Evolutionary conservation across 2,888 invertebrate genomes (phyloP), one percentile per base, ranked within the genome.

Genomic region (Masnerella sp.): DNA sequence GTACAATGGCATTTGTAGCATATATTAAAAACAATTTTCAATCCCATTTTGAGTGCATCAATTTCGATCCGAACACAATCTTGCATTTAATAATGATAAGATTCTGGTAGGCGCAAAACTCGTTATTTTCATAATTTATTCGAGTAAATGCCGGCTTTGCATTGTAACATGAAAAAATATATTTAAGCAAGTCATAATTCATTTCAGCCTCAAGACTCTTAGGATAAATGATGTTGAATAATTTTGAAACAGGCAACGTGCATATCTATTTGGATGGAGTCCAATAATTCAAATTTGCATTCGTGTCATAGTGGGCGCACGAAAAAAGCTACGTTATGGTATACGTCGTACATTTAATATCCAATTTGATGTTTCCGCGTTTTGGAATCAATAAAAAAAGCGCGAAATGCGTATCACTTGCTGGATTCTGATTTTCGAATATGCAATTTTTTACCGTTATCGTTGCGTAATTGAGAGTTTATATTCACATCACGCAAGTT

Each of bases 161-260:
- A 15, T 30, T 43, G 22, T 43, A 28, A 22, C 36, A 32, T 43
- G 17, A n/a, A 42, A 59, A 70, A 61, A 69, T n/a, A 70, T 70
- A 51, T 58, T 70, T 70, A 32, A 54, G 17, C 42, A 49, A 62
- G 32, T 42, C 56, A 36, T 71, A 65, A 22, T 47, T 52, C 47
- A 64, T 52, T 61, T 58, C 34, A 47, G 52, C 52, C 52, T 58
- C 58, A 71, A 59, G 45, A 64, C 71, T 64, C 59, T 28, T 42
- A 45, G 45, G 58, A 71, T 65, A 58, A 71, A 71, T 59, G 64
- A 45, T 45, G 32, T 64, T 45, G 58, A 64, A 71, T 71, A 64
- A 71, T 71, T 64, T 64, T 30, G 58, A 58, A 64, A 58, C 71
- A 64, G 64, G 51, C 71, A 71, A 34, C 71, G 58, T 71, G 71